These are phyloP conservation scores for Ectemnius cavifrons DNA, from an alignment of 2,888 invertebrate species.

Conservation along the genomic window DNA sequence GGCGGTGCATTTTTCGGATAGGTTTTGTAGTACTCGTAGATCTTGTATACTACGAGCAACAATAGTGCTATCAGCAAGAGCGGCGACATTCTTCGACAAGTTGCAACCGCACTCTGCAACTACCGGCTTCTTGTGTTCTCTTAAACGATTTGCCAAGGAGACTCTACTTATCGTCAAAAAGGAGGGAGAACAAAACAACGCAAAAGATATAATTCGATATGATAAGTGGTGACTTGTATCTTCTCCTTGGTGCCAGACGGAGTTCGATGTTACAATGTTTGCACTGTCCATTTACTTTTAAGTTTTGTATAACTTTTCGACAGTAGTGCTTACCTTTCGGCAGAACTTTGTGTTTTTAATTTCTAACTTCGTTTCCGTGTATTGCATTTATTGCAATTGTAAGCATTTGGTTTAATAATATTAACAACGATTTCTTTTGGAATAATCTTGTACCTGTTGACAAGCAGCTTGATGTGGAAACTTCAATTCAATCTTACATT, in stretches of 20 bases:
- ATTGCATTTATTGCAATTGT: no score
- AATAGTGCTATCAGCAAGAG: conserved; percentile 31
- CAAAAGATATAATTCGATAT: neutral
- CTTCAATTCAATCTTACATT: no score
- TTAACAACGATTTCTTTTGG: no score
- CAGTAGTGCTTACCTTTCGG: no score
- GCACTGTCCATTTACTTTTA: no score
- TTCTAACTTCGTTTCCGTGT: no score
- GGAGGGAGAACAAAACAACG: neutral
- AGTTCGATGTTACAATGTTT: no score
- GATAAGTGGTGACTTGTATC: neutral
- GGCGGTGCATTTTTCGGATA: conserved; percentile 81
- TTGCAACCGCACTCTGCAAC: neutral
- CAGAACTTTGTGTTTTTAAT: no score
- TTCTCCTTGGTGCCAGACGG: neutral
- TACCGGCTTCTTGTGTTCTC: neutral
- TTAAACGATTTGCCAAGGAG: neutral
- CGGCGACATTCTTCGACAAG: conserved; percentile 24
- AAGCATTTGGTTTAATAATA: no score
- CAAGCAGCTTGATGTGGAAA: no score
- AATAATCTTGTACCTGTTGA: no score
- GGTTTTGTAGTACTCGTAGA: conserved; percentile 51
- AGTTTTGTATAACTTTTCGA: no score
- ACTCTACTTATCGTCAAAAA: neutral
- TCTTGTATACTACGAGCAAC: conserved; percentile 40